A percentile compares a stretch with the other conserved stretches of the same genome.
Conservation (phyloP, 2,797 vertebrate species). For the Galaxias olidus region DNA sequence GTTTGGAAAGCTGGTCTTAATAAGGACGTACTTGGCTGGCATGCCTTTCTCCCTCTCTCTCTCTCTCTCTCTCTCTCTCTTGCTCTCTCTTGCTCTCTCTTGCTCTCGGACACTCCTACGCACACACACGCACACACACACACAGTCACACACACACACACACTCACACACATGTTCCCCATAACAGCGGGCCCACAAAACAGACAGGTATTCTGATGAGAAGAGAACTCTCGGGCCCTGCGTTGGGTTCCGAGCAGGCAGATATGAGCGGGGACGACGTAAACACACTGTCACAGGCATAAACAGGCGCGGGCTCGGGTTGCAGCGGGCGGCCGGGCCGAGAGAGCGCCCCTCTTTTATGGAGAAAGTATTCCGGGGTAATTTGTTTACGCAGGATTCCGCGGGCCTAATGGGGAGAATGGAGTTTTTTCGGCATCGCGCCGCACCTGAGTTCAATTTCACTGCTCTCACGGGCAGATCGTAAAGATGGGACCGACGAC, state of each 20-base stretch:
- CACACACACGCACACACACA: background rate
- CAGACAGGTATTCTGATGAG: slow-evolving; percentile 32
- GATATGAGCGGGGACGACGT: slow-evolving; percentile 58
- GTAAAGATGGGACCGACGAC: slow-evolving; percentile 71
- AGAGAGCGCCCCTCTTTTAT: slow-evolving; percentile 58
- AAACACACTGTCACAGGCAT: slow-evolving; percentile 74
- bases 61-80: slow-evolving; percentile 5
- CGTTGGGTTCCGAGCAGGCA: slow-evolving; percentile 48
- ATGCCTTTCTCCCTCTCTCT: slow-evolving; percentile 18
- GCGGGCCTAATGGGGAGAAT: slow-evolving; percentile 67
- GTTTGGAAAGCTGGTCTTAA: slow-evolving; percentile 44
- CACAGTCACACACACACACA: background rate
- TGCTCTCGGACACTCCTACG: background rate
- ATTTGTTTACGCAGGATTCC: slow-evolving; percentile 75
- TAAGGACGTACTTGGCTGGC: slow-evolving; percentile 40
- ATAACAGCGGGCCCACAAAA: slow-evolving; percentile 33
- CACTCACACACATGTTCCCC: slow-evolving; percentile 23
- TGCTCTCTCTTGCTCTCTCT: background rate
- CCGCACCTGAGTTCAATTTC: slow-evolving; percentile 77
- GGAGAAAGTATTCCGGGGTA: slow-evolving; percentile 71
- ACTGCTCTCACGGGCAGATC: slow-evolving; percentile 65
- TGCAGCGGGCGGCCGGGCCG: slow-evolving; percentile 56
- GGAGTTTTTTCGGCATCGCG: slow-evolving; percentile 57
- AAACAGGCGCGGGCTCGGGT: slow-evolving; percentile 67
- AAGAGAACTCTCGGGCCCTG: slow-evolving; percentile 45